Conservation (phyloP, 2,113 vertebrate genomes). For the Psophia crepitans region DNA sequence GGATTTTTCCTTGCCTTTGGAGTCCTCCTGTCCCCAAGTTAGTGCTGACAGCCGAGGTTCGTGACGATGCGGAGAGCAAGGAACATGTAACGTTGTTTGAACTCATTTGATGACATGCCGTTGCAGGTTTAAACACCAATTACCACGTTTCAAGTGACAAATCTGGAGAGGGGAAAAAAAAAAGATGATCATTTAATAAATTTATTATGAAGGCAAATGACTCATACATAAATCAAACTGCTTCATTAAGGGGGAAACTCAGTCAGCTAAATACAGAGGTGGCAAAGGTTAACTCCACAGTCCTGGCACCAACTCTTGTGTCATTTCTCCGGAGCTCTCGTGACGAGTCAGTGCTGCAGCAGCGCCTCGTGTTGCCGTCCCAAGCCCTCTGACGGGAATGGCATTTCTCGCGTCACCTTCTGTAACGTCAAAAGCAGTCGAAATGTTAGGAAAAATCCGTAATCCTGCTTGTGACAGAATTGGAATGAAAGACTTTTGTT, state of each 20-base stretch:
- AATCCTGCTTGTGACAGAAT: not conserved
- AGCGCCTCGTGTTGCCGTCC: not conserved
- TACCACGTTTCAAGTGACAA: slow-evolving; percentile 34
- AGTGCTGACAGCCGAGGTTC: not conserved
- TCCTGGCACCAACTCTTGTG: not conserved
- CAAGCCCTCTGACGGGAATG: not conserved
- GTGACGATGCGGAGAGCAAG: not conserved
- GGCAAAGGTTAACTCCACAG: slow-evolving; percentile 59
- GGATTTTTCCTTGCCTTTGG: not conserved
- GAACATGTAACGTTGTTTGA: not conserved
- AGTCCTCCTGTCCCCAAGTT: not conserved
- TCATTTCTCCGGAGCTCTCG: not conserved
- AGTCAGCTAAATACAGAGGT: slow-evolving; percentile 17
- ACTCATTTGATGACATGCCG: not conserved
- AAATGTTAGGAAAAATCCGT: not conserved
- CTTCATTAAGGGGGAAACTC: slow-evolving; percentile 57
- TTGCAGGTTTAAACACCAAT: slow-evolving; percentile 25
- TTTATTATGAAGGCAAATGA: slow-evolving; percentile 74
- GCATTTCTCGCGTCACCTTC: not conserved
- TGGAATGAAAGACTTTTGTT: not conserved
- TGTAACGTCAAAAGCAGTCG: not conserved
- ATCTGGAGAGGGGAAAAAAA: slow-evolving; percentile 40
- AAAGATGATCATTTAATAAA: slow-evolving; percentile 69
- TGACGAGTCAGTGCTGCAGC: not conserved
- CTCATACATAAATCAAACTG: slow-evolving; percentile 60